Conservation (phyloP, 2,113 vertebrate genomes). For the Aegotheles bennettii region DNA sequence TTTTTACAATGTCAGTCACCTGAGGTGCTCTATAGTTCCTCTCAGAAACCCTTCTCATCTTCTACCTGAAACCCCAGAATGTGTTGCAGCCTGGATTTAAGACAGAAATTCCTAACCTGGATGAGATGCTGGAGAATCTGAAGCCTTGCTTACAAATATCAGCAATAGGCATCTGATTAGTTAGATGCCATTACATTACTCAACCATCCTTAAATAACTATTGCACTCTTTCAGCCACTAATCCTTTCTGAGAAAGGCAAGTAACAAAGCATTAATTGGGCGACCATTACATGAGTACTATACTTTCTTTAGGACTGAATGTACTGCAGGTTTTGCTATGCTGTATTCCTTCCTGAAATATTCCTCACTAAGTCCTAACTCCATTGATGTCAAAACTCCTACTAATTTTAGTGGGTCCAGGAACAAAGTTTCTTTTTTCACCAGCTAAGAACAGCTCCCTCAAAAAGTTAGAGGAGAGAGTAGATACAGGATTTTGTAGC, state of each 20-base stretch:
- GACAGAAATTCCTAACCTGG: background rate
- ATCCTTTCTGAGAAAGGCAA: slow-evolving; percentile 49
- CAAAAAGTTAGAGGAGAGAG: background rate
- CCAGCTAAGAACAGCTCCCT: background rate
- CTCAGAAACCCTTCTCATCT: background rate
- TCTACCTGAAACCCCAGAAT: background rate
- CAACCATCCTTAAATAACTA: slow-evolving; percentile 13
- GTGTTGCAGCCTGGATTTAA: background rate
- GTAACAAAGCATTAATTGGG: background rate
- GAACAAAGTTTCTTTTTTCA: background rate
- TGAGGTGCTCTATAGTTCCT: background rate
- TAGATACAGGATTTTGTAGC: background rate
- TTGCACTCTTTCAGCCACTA: background rate
- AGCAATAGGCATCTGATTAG: background rate
- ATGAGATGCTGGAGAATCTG: background rate
- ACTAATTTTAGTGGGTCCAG: background rate
- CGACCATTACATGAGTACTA: background rate
- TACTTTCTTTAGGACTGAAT: slow-evolving; percentile 5
- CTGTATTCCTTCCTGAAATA: slow-evolving; percentile 31
- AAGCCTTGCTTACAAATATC: background rate
- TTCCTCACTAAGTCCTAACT: background rate
- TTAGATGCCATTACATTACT: background rate
- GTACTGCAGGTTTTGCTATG: background rate
- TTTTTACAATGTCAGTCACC: background rate
- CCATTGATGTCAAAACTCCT: background rate